Conservation (phyloP, 2,888 invertebrate species). For the Adelphocoris suturalis region DNA sequence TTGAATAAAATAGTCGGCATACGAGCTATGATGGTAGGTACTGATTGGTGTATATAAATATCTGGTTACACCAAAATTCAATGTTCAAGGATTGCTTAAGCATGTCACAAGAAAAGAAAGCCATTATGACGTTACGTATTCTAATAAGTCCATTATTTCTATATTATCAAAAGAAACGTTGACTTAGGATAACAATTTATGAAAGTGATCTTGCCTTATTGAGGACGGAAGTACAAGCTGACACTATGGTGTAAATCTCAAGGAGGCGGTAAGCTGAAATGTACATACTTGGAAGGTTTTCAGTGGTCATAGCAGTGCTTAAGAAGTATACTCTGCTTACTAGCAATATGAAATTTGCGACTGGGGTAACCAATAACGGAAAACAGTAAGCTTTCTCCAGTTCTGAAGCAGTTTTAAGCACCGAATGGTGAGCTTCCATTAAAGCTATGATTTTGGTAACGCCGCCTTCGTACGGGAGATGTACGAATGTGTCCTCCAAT, state of each 20-base stretch:
- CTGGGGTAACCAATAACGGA: neutral
- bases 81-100: no score
- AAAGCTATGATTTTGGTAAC: neutral
- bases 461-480: constrained; percentile 10
- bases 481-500: constrained; percentile 8
- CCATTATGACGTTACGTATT: no score
- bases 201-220: neutral
- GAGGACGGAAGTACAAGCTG: neutral
- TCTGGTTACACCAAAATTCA: no score
- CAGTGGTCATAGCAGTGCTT: neutral
- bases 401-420: neutral
- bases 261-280: neutral
- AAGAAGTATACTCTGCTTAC: neutral
- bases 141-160: no score
- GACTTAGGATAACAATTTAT: no score
- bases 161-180: no score
- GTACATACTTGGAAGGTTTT: neutral
- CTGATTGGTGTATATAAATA: no score
- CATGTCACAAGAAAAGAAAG: no score
- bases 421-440: constrained; percentile 12
- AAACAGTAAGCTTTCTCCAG: neutral
- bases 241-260: neutral
- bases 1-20: no score
- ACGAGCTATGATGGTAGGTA: no score
- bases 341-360: neutral